Evolutionary conservation across 2,888 invertebrate species (phyloP).

Genomic region (Amorpha juglandis): DNA sequence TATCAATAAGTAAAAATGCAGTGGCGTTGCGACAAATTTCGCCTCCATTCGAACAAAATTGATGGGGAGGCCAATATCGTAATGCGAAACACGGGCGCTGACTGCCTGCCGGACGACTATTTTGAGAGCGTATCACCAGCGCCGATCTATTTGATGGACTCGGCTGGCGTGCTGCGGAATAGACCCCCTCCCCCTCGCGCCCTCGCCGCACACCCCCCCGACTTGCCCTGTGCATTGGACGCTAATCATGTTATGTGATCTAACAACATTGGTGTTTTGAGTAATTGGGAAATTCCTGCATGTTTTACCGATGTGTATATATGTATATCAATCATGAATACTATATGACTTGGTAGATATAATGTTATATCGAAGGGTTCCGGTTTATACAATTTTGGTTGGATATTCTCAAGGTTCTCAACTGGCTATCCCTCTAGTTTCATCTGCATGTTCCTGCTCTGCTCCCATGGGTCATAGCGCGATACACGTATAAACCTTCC

Average conservation of each 20-base stretch:
- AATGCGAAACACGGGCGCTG: constrained; percentile 67
- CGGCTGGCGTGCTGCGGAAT: constrained; percentile 56
- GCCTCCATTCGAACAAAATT: constrained; percentile 63
- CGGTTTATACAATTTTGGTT: background rate
- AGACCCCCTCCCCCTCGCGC: constrained; percentile 38
- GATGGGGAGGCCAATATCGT: constrained; percentile 74
- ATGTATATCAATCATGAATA: background rate
- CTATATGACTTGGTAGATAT: background rate
- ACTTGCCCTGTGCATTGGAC: constrained; percentile 57
- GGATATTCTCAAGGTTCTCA: background rate
- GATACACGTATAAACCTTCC: too few species aligned
- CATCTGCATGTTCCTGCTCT: too few species aligned
- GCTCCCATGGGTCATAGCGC: too few species aligned
- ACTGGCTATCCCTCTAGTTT: too few species aligned
- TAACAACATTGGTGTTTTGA: constrained; percentile 58
- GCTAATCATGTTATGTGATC: constrained; percentile 67
- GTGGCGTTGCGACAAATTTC: constrained; percentile 46
- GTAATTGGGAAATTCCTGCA: constrained; percentile 55
- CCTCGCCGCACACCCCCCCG: constrained; percentile 45
- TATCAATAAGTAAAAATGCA: constrained; percentile 40
- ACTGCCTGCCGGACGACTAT: constrained; percentile 60
- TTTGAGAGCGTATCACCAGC: constrained; percentile 68
- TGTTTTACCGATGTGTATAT: constrained; percentile 36
- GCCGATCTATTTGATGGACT: constrained; percentile 80
- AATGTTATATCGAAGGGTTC: background rate